Evolutionary conservation across 2,113 vertebrate species (phyloP), one percentile per base, ranked within the genome.

Genomic region (Dromas ardeola): DNA sequence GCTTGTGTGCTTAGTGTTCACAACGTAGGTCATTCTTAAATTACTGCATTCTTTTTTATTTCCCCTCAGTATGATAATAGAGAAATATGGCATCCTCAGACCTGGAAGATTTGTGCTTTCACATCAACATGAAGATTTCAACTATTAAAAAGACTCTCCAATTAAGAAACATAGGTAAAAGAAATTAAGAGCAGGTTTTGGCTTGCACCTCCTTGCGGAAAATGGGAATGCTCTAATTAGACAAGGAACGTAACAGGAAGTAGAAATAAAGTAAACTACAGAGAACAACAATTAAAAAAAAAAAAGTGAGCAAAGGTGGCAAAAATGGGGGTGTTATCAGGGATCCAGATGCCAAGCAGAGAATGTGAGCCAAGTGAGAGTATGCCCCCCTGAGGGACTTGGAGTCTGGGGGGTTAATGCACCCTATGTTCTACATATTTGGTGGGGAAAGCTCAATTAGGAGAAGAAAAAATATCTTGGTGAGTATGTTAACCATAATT

Each of bases 151-250:
- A 83, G 87, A 93, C 53, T 17, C 79, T 98, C 50, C 97, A 96
- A 3, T 61, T 98, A 69, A 98, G 97, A 61, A 97, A 91, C 32
- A 96, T 97, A 62, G 98, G 98, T 98, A 97, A 98, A 96, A 30
- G 18, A 49, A 27, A 38, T 25, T 15, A 49, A 59, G 30, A 34
- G 23, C 8, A 13, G n/a, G 4, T 6, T 86, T 92, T 38, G 22
- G 25, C 18, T 73, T 81, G n/a, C 12, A n/a, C 2, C 16, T 42
- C 26, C 30, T 25, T 11, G 56, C 15, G 13, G 69, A 20, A 42
- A 30, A 29, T 13, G 20, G 55, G 36, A 32, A 25, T 18, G 30
- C 8, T 84, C 9, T 58, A 19, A 52, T 63, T 25, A 40, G 29
- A 16, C 19, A 21, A 25, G 21, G 34, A 45, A 15, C 0, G 3